Conservation (phyloP, 2,888 invertebrate genomes). For the Bruchidius siliquastri region DNA sequence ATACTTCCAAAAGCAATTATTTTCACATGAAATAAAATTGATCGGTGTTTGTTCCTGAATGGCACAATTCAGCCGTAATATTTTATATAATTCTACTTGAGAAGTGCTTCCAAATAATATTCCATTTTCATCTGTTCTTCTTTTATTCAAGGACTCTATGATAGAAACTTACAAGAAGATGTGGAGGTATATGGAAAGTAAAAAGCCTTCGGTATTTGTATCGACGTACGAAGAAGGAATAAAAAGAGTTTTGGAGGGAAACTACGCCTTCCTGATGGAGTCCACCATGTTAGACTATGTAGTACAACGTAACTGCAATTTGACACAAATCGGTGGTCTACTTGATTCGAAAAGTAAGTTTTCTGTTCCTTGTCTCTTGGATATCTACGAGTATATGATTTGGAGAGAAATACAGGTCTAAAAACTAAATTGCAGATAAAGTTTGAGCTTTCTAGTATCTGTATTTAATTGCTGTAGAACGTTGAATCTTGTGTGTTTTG, state of each 20-base stretch:
- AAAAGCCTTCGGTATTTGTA: conserved; percentile 67
- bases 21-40: too few species aligned
- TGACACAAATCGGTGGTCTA: conserved; percentile 82
- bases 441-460: too few species aligned
- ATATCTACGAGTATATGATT: neutral
- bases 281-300: conserved; percentile 83
- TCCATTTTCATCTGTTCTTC: neutral
- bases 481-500: too few species aligned
- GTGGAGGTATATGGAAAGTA: conserved; percentile 77
- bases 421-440: too few species aligned
- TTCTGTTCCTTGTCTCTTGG: too few species aligned
- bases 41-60: too few species aligned
- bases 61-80: too few species aligned
- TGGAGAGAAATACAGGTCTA: too few species aligned
- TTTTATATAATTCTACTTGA: neutral
- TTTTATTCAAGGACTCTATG: conserved; percentile 62
- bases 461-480: too few species aligned
- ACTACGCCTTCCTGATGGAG: conserved; percentile 88
- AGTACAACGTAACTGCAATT: conserved; percentile 76
- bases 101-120: too few species aligned
- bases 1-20: too few species aligned
- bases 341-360: conserved; percentile 59
- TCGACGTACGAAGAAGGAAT: conserved; percentile 73
- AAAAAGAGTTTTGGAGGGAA: conserved; percentile 66
- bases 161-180: conserved; percentile 76